Evolutionary conservation across 2,113 vertebrate genomes (phyloP), one percentile per base, ranked within the genome.

Genomic region (Rhadina sibilatrix): DNA sequence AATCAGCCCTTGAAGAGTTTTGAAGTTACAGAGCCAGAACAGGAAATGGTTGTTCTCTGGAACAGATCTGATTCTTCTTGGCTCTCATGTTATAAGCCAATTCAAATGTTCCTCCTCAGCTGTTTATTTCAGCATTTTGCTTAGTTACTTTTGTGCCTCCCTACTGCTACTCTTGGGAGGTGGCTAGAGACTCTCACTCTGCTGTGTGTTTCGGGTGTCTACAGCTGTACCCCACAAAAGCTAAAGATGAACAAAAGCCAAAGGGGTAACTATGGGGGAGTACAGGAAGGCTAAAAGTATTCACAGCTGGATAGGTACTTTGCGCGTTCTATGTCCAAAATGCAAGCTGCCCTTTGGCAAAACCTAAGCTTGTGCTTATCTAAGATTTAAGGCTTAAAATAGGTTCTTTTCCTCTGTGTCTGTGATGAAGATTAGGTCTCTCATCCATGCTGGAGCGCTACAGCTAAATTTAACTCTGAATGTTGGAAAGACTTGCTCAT

Each of bases 381-480:
- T 71, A 56, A 78, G 47, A 64, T 46, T 79, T 89, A 74, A 78
- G 27, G 27, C 38, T 96, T 84, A 81, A 91, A 94, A 84, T 37
- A 78, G 23, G 5, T 87, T 71, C 12, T 84, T 78, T 87, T 89
- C 24, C 52, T 68, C 44, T 68, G 30, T 84, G 65, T n/a, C 72
- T 89, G 27, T 56, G 54, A 64, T 86, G 74, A 84, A 89, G 69
- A 91, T 94, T 82, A 95, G 38, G 44, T 87, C 42, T 94, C 24
- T 95, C 60, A 87, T 71, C 69, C 65, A 18, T 78, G 42, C 56
- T 52, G 52, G 30, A 66, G 15, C 0, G 0, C 44, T 59, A 87
- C 10, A 8, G 44, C 65, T 93, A 81, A 65, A 89, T 94, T 91
- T 94, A 70, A 66, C 87, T 86, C 54, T 60, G 38, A 15, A 27